Evolutionary conservation across 2,888 invertebrate species (phyloP).

Genomic region (Dryocosmus kuriphilus): DNA sequence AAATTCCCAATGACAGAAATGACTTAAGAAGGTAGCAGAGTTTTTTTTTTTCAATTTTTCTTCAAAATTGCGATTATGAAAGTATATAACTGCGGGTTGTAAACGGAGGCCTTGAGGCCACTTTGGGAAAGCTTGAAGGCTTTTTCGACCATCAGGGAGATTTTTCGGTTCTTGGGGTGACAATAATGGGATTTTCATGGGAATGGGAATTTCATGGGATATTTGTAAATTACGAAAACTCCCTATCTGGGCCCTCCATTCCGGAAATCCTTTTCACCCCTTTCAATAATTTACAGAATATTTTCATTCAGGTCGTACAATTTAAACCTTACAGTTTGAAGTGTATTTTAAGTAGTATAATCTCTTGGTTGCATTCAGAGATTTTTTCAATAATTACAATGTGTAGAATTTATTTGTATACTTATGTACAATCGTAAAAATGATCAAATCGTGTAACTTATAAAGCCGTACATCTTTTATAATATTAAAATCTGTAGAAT

Average conservation of each 20-base stretch:
- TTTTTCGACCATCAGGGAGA: constrained; percentile 39
- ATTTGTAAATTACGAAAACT: constrained; percentile 46
- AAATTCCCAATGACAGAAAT: background rate
- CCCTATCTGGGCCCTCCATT: background rate
- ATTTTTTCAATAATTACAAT: too few relatives aligned
- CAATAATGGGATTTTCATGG: constrained; percentile 58
- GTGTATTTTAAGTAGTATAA: too few relatives aligned
- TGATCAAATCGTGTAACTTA: too few relatives aligned
- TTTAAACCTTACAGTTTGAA: too few relatives aligned
- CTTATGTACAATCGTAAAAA: too few relatives aligned
- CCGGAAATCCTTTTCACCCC: background rate
- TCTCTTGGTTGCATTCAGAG: too few relatives aligned
- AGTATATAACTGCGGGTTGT: background rate
- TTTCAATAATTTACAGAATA: background rate
- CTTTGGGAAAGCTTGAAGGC: constrained; percentile 45
- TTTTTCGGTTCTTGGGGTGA: constrained; percentile 56
- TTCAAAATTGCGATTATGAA: background rate
- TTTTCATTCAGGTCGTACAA: too few relatives aligned
- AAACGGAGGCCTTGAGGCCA: constrained; percentile 46
- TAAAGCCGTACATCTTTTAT: too few relatives aligned
- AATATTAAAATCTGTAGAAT: too few relatives aligned
- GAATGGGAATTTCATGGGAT: constrained; percentile 59
- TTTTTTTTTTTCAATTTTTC: background rate
- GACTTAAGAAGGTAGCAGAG: background rate
- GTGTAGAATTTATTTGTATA: too few relatives aligned